Conservation (phyloP, 35 echinoderm and acorn worm species). For the Ophiothrix spiculata region DNA sequence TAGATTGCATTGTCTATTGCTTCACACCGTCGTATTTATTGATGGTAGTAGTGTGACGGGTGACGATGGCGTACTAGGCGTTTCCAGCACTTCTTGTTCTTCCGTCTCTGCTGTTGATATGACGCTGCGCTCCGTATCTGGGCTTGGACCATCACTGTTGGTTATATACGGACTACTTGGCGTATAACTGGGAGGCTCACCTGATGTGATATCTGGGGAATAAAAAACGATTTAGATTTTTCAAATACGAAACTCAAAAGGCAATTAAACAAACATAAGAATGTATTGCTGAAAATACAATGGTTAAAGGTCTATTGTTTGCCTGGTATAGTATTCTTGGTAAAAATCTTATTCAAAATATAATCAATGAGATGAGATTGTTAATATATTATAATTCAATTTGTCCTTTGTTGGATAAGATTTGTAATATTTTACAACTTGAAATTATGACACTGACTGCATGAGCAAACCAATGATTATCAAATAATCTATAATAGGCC, state of each 20-base stretch:
- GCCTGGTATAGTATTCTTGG: no score
- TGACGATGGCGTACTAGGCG: background rate
- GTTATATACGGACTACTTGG: background rate
- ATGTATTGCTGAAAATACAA: background rate
- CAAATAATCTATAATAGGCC: no score
- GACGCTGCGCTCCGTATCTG: background rate
- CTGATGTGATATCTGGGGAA: background rate
- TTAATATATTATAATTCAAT: no score
- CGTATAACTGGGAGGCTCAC: background rate
- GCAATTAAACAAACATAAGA: background rate
- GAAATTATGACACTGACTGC: no score
- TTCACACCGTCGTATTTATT: background rate
- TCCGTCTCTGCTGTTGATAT: background rate
- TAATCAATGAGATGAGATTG: no score
- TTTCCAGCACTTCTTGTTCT: background rate
- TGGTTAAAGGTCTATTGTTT: no score
- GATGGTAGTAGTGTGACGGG: background rate
- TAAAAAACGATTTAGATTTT: background rate
- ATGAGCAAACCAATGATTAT: no score
- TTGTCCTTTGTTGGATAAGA: no score
- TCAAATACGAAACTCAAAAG: background rate
- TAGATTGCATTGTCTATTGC: no score
- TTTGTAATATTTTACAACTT: no score
- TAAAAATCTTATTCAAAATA: no score
- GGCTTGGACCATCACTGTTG: conserved; percentile 7